These are phyloP conservation scores for Drosophila borborema DNA, from an alignment of 2,888 invertebrate genomes.

Conservation along the genomic window DNA sequence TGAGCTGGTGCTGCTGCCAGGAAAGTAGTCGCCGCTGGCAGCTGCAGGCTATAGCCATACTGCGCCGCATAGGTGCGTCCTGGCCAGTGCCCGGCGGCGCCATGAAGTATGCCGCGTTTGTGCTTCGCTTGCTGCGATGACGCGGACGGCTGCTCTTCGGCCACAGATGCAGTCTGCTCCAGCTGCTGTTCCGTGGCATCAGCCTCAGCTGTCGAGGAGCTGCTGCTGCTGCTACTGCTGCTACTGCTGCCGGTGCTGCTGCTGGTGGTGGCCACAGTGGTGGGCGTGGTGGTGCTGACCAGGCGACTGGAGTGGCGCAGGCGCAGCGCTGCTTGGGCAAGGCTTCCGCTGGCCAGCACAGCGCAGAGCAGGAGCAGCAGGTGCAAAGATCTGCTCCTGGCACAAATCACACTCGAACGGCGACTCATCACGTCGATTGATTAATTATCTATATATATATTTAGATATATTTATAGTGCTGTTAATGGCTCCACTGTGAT, in stretches of 20 bases:
- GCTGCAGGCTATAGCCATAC: slow-evolving; percentile 80
- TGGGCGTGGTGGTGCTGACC: slow-evolving; percentile 45
- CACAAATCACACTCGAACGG: slow-evolving; percentile 15
- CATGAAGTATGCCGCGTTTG: slow-evolving; percentile 79
- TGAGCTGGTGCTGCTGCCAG: slow-evolving; percentile 56
- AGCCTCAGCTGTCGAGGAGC: slow-evolving; percentile 3
- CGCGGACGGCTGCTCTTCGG: slow-evolving; percentile 20
- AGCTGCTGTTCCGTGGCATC: slow-evolving; percentile 4
- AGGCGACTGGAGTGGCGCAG: slow-evolving; percentile 55
- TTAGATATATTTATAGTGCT: neutral
- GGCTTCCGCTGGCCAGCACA: slow-evolving; percentile 10
- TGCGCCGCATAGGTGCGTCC: slow-evolving; percentile 80
- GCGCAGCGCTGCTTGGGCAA: slow-evolving; percentile 49
- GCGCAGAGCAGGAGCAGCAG: slow-evolving; percentile 26
- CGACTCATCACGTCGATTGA: slow-evolving; percentile 32
- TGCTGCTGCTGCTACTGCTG: neutral
- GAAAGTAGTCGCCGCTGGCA: slow-evolving; percentile 69
- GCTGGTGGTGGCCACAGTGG: slow-evolving; percentile 26
- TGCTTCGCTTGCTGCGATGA: slow-evolving; percentile 57
- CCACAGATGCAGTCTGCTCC: neutral
- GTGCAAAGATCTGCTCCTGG: slow-evolving; percentile 14
- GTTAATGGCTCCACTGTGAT: neutral
- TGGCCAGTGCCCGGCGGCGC: slow-evolving; percentile 72
- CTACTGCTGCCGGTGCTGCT: neutral
- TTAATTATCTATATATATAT: neutral